phyloP scores from a whole-genome alignment of 1,140 invertebrate genomes.

The Dolichoris vasculosae region DNA sequence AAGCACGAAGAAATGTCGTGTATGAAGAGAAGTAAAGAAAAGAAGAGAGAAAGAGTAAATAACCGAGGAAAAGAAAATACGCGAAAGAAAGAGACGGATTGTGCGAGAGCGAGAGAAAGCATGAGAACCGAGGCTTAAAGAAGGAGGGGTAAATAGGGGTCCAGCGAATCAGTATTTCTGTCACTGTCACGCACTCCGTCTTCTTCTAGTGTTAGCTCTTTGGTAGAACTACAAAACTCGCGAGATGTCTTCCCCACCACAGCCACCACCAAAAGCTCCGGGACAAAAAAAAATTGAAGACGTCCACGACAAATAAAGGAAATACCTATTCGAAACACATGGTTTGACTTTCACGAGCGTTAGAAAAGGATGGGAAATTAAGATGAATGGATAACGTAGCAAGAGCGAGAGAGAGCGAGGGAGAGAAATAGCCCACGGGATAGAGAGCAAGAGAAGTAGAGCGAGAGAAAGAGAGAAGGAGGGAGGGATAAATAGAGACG shows the following conservation, averaged over 20 bases:
- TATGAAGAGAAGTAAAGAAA: not conserved
- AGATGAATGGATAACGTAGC: not conserved
- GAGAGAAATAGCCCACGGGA: not conserved
- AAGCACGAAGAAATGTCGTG: constrained; percentile 34
- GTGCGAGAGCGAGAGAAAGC: not conserved
- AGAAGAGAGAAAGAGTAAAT: not conserved
- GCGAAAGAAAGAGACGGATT: not conserved
- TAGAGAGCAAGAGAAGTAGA: not conserved
- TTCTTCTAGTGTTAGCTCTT: not conserved
- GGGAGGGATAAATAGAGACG: not conserved
- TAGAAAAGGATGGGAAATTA: not conserved
- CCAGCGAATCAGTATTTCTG: constrained; percentile 51
- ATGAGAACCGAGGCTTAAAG: constrained; percentile 1
- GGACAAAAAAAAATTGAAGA: constrained; percentile 30
- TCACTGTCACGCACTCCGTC: constrained; percentile 35
- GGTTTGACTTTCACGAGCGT: constrained; percentile 9
- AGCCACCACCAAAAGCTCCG: constrained; percentile 1
- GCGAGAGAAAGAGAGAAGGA: not conserved
- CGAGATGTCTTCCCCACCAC: not conserved
- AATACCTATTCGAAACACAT: constrained; percentile 15
- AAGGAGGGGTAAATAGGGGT: constrained; percentile 27
- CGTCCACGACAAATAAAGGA: constrained; percentile 24
- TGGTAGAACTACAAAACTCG: not conserved
- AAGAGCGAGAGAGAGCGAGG: not conserved
- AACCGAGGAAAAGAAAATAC: not conserved